Conservation (phyloP, 2,888 invertebrate species). For the Rhamnusium bicolor region DNA sequence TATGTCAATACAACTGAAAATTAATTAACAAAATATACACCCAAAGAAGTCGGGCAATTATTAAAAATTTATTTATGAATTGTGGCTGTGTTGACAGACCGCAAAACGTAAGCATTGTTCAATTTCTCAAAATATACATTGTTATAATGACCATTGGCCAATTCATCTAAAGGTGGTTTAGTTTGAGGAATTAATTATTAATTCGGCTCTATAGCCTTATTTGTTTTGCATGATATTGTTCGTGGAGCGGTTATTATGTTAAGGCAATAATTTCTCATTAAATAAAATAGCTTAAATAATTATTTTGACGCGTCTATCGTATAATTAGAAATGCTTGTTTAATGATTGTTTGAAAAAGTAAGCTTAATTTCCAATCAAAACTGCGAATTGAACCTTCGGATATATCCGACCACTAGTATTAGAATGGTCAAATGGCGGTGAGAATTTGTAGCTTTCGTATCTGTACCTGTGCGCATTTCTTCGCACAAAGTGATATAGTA, state of each 20-base stretch:
- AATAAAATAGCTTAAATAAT: background rate
- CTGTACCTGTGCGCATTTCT: too few relatives aligned
- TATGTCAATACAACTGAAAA: conserved; percentile 49
- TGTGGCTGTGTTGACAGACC: conserved; percentile 46
- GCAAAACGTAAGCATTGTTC: conserved; percentile 50
- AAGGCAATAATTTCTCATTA: background rate
- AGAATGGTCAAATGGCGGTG: too few relatives aligned
- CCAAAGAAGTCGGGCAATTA: conserved; percentile 47
- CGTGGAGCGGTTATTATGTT: background rate
- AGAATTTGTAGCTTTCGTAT: too few relatives aligned
- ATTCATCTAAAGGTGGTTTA: conserved; percentile 46
- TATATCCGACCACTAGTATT: too few relatives aligned
- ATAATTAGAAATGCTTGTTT: too few relatives aligned
- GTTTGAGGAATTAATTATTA: conserved; percentile 40
- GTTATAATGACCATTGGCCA: conserved; percentile 55
- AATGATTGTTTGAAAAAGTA: too few relatives aligned
- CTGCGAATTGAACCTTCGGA: too few relatives aligned
- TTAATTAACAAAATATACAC: conserved; percentile 50
- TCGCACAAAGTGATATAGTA: too few relatives aligned
- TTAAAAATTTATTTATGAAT: conserved; percentile 50
- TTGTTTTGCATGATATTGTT: conserved; percentile 38
- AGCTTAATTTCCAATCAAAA: too few relatives aligned
- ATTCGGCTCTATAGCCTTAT: conserved; percentile 26
- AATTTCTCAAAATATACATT: conserved; percentile 53
- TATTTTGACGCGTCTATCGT: background rate